phyloP scores from a whole-genome alignment of 2,113 vertebrate genomes.

The Halichoeres trimaculatus region DNA sequence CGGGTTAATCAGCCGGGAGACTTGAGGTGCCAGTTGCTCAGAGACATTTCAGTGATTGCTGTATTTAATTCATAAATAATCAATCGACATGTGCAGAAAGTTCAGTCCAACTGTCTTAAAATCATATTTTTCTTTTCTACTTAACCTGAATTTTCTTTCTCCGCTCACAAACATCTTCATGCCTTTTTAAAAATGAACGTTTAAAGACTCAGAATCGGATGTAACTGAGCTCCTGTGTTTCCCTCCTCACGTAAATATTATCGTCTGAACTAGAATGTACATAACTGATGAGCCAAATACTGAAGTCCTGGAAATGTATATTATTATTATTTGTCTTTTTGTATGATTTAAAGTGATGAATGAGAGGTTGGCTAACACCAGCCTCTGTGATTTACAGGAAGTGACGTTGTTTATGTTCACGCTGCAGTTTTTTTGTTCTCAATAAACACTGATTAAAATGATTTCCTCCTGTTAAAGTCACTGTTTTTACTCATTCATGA shows the following conservation, averaged over 20 bases:
- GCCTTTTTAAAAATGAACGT: conserved; percentile 2
- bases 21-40: not conserved
- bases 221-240: not conserved
- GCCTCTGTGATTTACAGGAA: conserved; percentile 1
- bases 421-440: conserved; percentile 1
- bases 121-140: not conserved
- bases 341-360: conserved; percentile 34
- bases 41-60: not conserved
- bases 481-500: no score
- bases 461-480: conserved; percentile 7
- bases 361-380: not conserved
- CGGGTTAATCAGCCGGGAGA: not conserved
- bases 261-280: conserved; percentile 43
- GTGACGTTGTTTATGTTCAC: not conserved
- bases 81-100: not conserved
- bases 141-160: no score
- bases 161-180: not conserved
- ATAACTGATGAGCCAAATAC: conserved; percentile 57
- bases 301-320: conserved; percentile 33
- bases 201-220: no score
- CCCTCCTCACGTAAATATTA: not conserved
- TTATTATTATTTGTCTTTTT: not conserved
- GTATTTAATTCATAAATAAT: not conserved
- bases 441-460: conserved; percentile 39
- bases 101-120: not conserved